Conservation (phyloP, 2,888 invertebrate genomes). For the Heliconius sara region DNA sequence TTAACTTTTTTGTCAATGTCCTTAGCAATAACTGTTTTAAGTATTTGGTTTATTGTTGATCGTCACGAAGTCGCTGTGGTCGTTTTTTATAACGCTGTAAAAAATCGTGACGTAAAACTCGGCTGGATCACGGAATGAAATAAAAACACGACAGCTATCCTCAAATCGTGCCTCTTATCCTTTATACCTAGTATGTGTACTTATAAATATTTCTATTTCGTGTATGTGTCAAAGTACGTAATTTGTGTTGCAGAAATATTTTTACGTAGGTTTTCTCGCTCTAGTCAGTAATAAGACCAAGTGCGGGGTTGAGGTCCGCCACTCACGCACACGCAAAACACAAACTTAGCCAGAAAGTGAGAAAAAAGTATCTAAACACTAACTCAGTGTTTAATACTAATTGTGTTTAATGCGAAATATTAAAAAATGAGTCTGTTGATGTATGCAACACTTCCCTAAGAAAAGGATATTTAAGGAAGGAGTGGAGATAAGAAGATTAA, state of each 20-base stretch:
- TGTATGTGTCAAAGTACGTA: neutral
- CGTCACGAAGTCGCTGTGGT: conserved; percentile 13
- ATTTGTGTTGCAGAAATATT: neutral
- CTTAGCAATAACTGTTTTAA: conserved; percentile 2
- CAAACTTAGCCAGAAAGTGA: too few relatives aligned
- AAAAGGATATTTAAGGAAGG: neutral
- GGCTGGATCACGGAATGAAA: conserved; percentile 17
- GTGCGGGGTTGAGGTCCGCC: too few relatives aligned
- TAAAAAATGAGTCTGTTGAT: too few relatives aligned
- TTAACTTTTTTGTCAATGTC: neutral
- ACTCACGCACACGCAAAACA: too few relatives aligned
- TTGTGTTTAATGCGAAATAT: too few relatives aligned
- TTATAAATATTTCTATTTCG: neutral
- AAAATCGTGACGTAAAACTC: conserved; percentile 11
- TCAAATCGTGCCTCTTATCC: conserved; percentile 1
- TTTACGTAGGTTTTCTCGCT: neutral
- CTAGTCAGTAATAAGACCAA: neutral
- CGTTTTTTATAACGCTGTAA: neutral
- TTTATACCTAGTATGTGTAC: neutral
- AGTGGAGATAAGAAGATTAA: neutral
- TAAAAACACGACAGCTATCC: conserved; percentile 8
- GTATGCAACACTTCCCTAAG: too few relatives aligned
- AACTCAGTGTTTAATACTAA: too few relatives aligned
- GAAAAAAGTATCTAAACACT: too few relatives aligned
- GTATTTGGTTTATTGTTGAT: conserved; percentile 12